Base-by-base conservation (phyloP, 2,113 vertebrate species). In the Neodon shergylaensis region DNA sequence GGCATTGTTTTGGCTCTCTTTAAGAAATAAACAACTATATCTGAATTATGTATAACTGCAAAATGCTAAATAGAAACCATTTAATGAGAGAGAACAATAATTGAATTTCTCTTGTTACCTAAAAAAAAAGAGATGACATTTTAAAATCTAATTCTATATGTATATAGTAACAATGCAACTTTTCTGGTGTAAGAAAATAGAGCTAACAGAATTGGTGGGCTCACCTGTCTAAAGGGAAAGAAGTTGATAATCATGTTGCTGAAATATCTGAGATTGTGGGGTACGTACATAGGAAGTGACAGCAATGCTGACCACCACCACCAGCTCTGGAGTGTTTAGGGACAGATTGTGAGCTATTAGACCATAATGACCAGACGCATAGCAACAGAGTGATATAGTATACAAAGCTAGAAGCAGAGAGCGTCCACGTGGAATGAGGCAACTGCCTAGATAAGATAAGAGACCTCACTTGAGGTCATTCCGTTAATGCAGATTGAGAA, bases 41-140 rank as follows among this genome's bases (percentile, higher is more conserved):
- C 65, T 66, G 42, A 94, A 93, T 85, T 85, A 88, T 22, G 61
- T 33, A 88, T 85, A 81, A 93, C 94, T 88, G 93, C 21, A 85
- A 95, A 90, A 90, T 77, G 54, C 13, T 96, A 94, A 96, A 94
- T 83, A 97, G 97, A 95, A 95, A 95, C 97, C 90, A 97, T 97
- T 97, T 98, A 94, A 94, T 98, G 95, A 97, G 97, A 87, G 96
- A 96, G 83, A 96, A 97, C 96, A 98, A 96, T 98, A 97, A 98
- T 97, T 96, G 91, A 96, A 94, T 97, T 97, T 58, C 31, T 95
- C 39, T 93, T 96, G 66, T 96, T 42, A 26, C 86, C 88, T 95
- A 54, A 95, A 95, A 2, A 1, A 58, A 16, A 97, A 96, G 63
- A 81, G 28, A 90, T 28, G 42, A 61, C 78, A 82, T 88, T 95